Percentiles rank a stretch among this genome's conserved stretches.
phyloP scores from a whole-genome alignment of 2,797 vertebrate genomes.

The Zalophus californianus region DNA sequence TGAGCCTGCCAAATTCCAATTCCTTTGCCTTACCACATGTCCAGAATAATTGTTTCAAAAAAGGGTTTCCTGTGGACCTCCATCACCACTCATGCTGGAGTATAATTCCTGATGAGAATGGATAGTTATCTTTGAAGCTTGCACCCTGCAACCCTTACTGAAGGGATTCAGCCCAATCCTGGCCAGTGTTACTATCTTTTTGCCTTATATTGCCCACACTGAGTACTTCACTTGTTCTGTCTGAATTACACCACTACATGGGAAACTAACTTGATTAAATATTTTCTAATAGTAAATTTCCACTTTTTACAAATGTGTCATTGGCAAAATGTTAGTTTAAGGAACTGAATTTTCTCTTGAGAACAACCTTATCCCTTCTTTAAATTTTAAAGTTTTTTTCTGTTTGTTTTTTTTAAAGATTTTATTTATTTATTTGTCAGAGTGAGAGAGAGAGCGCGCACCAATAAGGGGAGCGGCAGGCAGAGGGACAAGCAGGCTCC shows the following conservation, averaged over 20 bases:
- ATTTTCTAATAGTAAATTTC: background rate
- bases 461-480: too few relatives aligned
- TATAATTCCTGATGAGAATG: background rate
- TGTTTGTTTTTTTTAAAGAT: too few relatives aligned
- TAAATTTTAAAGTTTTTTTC: background rate
- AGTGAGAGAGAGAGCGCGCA: background rate
- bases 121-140: background rate
- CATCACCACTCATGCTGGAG: background rate
- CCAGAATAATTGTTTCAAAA: conserved; percentile 55
- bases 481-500: background rate
- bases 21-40: conserved; percentile 60
- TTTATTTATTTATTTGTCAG: background rate
- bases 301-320: background rate
- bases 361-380: background rate
- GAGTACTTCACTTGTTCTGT: background rate
- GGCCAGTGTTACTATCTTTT: background rate
- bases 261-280: background rate
- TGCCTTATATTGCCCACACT: background rate
- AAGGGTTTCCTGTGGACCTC: conserved; percentile 14
- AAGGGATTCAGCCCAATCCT: background rate
- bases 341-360: background rate
- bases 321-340: background rate
- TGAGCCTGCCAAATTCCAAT: conserved; percentile 60
- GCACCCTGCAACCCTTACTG: background rate
- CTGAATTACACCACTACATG: background rate